These are phyloP conservation scores for Drosophila lacertosa DNA, from an alignment of 1,140 invertebrate species.

Conservation along the genomic window DNA sequence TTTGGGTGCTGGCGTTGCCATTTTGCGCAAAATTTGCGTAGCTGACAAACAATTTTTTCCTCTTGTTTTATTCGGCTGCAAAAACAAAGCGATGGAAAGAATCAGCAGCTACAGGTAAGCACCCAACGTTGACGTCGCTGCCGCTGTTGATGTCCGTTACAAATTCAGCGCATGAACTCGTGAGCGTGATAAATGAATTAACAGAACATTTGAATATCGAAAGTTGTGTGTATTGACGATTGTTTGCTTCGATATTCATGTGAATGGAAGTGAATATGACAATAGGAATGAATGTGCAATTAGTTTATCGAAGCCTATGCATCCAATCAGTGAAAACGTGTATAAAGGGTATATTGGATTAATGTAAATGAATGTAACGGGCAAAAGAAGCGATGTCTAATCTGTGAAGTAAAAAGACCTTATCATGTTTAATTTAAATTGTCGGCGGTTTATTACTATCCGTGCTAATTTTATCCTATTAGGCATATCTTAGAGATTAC, in stretches of 20 bases:
- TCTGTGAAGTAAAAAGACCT: too few relatives aligned
- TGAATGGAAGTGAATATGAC: neutral
- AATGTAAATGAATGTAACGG: too few relatives aligned
- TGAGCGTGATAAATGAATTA: conserved; percentile 18
- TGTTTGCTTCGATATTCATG: neutral
- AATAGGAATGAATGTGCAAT: neutral
- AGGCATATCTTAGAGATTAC: too few relatives aligned
- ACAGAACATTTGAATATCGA: neutral
- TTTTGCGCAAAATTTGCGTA: conserved; percentile 63
- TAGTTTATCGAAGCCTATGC: neutral
- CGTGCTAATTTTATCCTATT: too few relatives aligned
- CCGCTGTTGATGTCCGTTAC: conserved; percentile 7
- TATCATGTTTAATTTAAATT: too few relatives aligned
- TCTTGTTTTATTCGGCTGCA: conserved; percentile 16
- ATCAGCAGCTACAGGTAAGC: conserved; percentile 49
- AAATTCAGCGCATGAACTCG: conserved; percentile 42
- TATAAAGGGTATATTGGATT: too few relatives aligned
- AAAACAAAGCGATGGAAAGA: conserved; percentile 22
- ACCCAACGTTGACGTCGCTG: conserved; percentile 36
- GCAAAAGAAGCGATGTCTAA: too few relatives aligned
- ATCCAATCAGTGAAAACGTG: neutral
- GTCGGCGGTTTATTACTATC: too few relatives aligned
- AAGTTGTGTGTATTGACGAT: neutral
- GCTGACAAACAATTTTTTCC: conserved; percentile 18
- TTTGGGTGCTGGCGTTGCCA: conserved; percentile 69